A percentile compares a stretch with the other conserved stretches of the same genome.
Evolutionary conservation across 1,140 invertebrate species (phyloP).

Genomic region (Parasteatoda tepidariorum): DNA sequence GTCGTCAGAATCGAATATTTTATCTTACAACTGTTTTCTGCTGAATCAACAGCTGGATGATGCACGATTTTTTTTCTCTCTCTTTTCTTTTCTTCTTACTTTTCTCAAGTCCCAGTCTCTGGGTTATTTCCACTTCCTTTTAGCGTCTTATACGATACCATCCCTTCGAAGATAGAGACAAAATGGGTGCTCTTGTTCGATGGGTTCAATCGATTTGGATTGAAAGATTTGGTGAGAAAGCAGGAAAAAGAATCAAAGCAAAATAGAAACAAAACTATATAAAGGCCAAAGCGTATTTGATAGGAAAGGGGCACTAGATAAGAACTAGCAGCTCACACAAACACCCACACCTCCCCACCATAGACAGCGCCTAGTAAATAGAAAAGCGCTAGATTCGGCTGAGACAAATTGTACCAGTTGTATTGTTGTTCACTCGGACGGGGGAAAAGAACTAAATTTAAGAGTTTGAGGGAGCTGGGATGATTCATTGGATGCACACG

Average conservation of each 20-base stretch:
- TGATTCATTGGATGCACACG: constrained; percentile 49
- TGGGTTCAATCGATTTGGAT: constrained; percentile 49
- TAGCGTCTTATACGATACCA: constrained; percentile 10
- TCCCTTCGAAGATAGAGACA: constrained; percentile 25
- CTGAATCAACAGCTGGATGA: constrained; percentile 50
- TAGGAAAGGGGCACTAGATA: constrained; percentile 27
- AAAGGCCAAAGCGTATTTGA: constrained; percentile 46
- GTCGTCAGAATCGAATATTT: constrained; percentile 43
- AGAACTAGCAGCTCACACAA: background rate
- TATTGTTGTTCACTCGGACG: constrained; percentile 51
- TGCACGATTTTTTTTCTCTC: constrained; percentile 5
- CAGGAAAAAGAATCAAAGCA: background rate
- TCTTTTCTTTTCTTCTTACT: background rate
- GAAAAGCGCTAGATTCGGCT: constrained; percentile 35
- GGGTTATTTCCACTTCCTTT: constrained; percentile 18
- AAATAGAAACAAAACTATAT: constrained; percentile 20
- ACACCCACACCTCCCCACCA: background rate
- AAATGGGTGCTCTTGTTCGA: constrained; percentile 25
- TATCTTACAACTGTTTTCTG: constrained; percentile 39
- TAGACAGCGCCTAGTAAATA: constrained; percentile 41
- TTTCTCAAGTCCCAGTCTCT: background rate
- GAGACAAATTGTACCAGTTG: constrained; percentile 57
- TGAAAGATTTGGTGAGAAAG: constrained; percentile 51
- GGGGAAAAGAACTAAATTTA: constrained; percentile 51
- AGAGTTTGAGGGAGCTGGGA: constrained; percentile 33